Base-by-base conservation (phyloP, 2,113 vertebrate species). In the Craseonycteris thonglongyai region DNA sequence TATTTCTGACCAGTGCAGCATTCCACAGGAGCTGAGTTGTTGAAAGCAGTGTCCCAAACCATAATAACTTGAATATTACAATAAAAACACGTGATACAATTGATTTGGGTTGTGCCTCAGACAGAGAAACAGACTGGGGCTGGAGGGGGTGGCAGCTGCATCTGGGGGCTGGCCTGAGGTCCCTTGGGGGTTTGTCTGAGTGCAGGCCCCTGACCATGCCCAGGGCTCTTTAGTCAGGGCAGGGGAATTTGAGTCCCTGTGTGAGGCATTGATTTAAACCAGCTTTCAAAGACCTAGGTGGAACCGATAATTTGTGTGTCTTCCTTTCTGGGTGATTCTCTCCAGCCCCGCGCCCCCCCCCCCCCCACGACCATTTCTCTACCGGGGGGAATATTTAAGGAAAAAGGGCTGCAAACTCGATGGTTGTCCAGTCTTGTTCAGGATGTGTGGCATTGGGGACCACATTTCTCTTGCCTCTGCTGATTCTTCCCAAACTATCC, bases 401-500 rank as follows among this genome's bases (percentile, higher is more conserved):
- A n/a, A 15, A 38, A n/a, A 38, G 51, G 35, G 45, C 54, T 76
- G 13, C 49, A 35, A 33, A 85, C 74, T 47, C 69, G 66, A 63
- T 40, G 72, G 35, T 11, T 65, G 91, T 45, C 49, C 63, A 79
- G 88, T 47, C 14, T 82, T 3, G 3, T 78, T 90, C 71, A 85
- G 95, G 79, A 94, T 88, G 71, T n/a, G 54, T n/a, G n/a, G n/a
- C 61, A 61, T 95, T 91, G 92, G 91, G 84, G 96, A 42, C 42
- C 76, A 8, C 61, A 90, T 88, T 56, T 81, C 59, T 95, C 54
- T 5, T 12, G 6, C 1, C 0, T 80, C 11, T 76, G 75, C 96
- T 94, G 97, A 65, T 92, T 90, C 94, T 97, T 94, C 83, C 12
- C 12, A 1, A 71, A 72, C 95, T 95, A 49, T 88, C 94, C 79